Conservation (phyloP, 2,797 vertebrate genomes). For the Sciurus vulgaris region DNA sequence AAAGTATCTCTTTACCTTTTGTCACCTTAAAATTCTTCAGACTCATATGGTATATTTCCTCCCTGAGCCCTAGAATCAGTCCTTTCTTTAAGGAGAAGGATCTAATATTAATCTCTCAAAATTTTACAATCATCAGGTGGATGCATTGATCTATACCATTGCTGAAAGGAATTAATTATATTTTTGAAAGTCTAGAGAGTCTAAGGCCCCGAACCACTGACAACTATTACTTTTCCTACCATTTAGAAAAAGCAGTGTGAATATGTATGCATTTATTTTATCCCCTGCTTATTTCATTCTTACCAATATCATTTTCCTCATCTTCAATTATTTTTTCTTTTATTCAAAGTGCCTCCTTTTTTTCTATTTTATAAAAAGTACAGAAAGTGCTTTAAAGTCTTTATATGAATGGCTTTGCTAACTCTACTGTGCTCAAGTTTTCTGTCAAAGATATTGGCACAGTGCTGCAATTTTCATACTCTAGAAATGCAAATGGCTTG, state of each 20-base stretch:
- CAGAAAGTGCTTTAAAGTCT: neutral
- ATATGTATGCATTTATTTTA: conserved; percentile 31
- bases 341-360: conserved; percentile 16
- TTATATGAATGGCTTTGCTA: neutral
- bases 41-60: neutral
- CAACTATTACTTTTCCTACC: neutral
- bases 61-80: neutral
- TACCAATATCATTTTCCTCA: neutral
- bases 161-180: conserved; percentile 47
- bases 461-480: neutral
- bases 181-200: conserved; percentile 20
- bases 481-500: conserved; percentile 53
- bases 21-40: neutral
- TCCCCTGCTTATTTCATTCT: neutral
- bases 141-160: neutral
- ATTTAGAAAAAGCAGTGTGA: neutral
- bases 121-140: neutral
- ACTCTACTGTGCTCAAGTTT: conserved; percentile 38
- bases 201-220: neutral
- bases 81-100: neutral
- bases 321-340: conserved; percentile 32
- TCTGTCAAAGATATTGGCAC: conserved; percentile 24
- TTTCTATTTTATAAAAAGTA: conserved; percentile 32
- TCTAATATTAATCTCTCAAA: neutral
- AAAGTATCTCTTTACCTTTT: neutral